These are phyloP conservation scores for Peucedramus taeniatus DNA, from an alignment of 2,113 vertebrate species.

Conservation along the genomic window DNA sequence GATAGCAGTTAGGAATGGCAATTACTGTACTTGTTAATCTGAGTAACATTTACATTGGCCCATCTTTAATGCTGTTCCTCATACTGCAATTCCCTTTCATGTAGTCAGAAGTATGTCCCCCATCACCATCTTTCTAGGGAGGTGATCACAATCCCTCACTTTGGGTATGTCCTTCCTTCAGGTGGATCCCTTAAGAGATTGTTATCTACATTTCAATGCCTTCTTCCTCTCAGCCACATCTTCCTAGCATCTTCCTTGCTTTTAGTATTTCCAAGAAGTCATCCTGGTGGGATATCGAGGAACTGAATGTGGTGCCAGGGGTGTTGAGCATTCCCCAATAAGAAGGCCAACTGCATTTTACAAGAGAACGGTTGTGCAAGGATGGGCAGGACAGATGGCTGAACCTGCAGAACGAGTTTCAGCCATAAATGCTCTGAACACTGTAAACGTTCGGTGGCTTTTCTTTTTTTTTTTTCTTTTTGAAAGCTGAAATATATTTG, in stretches of 20 bases:
- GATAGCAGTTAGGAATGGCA: not conserved
- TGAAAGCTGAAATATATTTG: constrained; percentile 50
- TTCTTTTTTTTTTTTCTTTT: not conserved
- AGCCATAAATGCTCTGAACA: constrained; percentile 9
- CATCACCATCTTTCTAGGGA: not conserved
- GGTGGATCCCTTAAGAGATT: not conserved
- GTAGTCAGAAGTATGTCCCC: not conserved
- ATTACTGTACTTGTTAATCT: not conserved
- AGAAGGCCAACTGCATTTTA: not conserved
- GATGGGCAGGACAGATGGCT: constrained; percentile 35
- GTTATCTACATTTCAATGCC: not conserved
- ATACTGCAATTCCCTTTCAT: not conserved
- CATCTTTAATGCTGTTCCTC: not conserved
- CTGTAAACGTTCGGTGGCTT: not conserved
- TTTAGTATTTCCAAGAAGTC: constrained; percentile 39
- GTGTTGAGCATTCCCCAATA: not conserved
- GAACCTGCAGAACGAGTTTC: constrained; percentile 56
- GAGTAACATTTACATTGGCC: not conserved
- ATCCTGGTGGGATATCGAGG: not conserved
- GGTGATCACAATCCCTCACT: not conserved
- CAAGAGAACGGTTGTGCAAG: constrained; percentile 20
- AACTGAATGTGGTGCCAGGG: not conserved
- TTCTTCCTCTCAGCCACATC: not conserved
- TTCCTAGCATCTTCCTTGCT: not conserved
- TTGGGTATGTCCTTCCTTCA: not conserved